Conservation (phyloP, 2,888 invertebrate genomes). For the Pteria penguin region DNA sequence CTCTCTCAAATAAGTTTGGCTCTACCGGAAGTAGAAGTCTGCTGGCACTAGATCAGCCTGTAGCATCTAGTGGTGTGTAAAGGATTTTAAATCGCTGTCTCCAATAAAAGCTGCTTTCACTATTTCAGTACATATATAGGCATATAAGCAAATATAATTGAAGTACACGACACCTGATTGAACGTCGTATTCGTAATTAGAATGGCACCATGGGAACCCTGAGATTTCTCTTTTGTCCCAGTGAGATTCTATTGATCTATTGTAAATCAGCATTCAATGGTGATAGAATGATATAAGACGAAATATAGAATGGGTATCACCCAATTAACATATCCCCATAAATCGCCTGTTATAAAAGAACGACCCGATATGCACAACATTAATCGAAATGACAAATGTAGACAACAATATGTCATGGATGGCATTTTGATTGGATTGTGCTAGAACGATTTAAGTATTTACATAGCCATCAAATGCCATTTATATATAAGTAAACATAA, state of each 20-base stretch:
- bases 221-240: not conserved
- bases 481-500: not conserved
- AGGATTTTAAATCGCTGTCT: too few relatives aligned
- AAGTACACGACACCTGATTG: too few relatives aligned
- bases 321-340: not conserved
- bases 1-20: too few relatives aligned
- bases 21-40: too few relatives aligned
- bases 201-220: not conserved
- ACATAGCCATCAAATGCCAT: not conserved
- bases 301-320: not conserved
- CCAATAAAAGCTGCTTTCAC: too few relatives aligned
- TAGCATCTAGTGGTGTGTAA: too few relatives aligned
- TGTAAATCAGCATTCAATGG: not conserved
- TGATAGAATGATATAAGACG: not conserved
- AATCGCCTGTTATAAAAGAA: not conserved
- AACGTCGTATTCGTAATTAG: too few relatives aligned
- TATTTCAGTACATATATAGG: too few relatives aligned
- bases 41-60: too few relatives aligned
- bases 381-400: not conserved
- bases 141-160: too few relatives aligned
- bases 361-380: not conserved
- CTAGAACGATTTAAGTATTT: not conserved
- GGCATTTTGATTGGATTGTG: not conserved
- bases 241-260: not conserved
- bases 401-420: not conserved